These are phyloP conservation scores for Norana najaformis DNA, from an alignment of 2,888 invertebrate species.

Conservation along the genomic window DNA sequence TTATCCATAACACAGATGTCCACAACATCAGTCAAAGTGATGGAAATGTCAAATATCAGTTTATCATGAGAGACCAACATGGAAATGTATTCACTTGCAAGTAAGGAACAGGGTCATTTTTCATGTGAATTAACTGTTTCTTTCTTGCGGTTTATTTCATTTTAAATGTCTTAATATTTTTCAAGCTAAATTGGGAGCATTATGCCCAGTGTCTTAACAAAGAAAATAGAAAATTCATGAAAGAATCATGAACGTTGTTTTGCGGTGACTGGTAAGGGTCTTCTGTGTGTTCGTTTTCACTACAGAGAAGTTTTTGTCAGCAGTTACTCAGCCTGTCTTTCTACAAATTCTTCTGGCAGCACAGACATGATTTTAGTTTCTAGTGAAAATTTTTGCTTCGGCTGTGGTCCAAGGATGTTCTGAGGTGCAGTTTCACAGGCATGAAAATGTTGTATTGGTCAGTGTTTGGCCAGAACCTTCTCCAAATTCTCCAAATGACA, in stretches of 20 bases:
- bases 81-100: constrained; percentile 56
- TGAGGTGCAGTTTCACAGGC: constrained; percentile 3
- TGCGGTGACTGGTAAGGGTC: no score
- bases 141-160: background rate
- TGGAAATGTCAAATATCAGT: constrained; percentile 39
- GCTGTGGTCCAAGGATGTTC: background rate
- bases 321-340: no score
- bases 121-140: background rate
- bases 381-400: no score
- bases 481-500: background rate
- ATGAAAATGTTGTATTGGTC: background rate
- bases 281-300: no score
- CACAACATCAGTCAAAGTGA: constrained; percentile 19
- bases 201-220: no score
- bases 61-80: constrained; percentile 58
- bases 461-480: background rate
- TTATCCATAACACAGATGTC: background rate
- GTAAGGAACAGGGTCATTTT: constrained; percentile 46
- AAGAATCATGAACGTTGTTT: no score
- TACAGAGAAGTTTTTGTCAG: no score
- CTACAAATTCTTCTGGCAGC: no score
- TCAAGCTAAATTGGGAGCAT: background rate
- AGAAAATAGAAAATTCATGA: no score
- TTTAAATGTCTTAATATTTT: background rate
- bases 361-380: no score